Evolutionary conservation across 1,140 invertebrate genomes (phyloP), one percentile per base, ranked within the genome.

Genomic region (Condylostylus longicornis): DNA sequence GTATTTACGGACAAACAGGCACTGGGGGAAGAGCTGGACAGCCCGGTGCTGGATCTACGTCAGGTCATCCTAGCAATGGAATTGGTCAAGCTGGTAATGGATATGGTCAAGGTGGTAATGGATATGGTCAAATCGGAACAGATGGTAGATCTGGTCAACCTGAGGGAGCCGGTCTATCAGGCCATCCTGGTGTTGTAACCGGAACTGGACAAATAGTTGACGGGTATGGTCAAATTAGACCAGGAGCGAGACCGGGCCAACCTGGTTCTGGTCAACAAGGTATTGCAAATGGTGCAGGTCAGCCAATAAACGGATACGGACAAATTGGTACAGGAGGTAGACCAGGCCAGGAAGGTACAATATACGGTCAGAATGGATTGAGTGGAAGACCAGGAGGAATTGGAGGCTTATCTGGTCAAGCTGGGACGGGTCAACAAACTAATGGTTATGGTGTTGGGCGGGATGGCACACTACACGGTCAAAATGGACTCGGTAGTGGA

Each of bases 271-370:
- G 36, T 9, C 17, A 20, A 18, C 42, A 37, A 6, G 15, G 29
- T 9, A 40, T 29, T 21, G 19, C 18, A 5, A 21, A n/a, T 13
- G 33, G 33, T 22, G n/a, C 10, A 1, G 31, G 45, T 17, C 12
- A 7, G 0, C 41, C 40, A 3, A 14, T 35, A 1, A 40, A 39
- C 5, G 15, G 14, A 5, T 35, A 27, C 5, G 35, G 36, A 7
- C 43, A 42, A 15, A 21, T 42, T 3, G 42, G 44, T 5, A 31
- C 33, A 6, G 44, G 45, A 17, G 0, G 7, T 2, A 47, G 42
- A 8, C 33, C 44, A 33, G 25, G 34, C 14, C 9, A 13, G 43
- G 38, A 18, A n/a, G 7, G 12, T 7, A 23, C 12, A 7, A 12
- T 7, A 7, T 12, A 23, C 9, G 10, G 42, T 34, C 2, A 40